Base-by-base conservation (phyloP, 2,888 invertebrate species). In the Ethmia dodecea region DNA sequence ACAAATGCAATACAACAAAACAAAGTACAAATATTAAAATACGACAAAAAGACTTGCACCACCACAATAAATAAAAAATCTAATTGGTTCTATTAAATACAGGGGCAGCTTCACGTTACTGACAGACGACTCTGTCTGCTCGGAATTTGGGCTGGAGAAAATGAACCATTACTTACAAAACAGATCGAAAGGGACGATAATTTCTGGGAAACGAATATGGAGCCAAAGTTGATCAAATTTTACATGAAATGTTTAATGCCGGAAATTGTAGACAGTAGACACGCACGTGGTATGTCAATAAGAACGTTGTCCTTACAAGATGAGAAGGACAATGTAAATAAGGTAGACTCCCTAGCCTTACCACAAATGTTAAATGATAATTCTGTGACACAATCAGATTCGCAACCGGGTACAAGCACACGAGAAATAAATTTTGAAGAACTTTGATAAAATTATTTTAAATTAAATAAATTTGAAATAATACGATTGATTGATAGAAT, bases 31-130 rank as follows among this genome's bases (percentile, higher is more conserved):
- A 31, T 37, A 9, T 18, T 22, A 11, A 33, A 38, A 37, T 34
- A 20, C 11, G n/a, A 35, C 28, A 28, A 28, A n/a, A 5, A 24
- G 5, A 24, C 24, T 4, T 18, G 18, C 18, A 8, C 18, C 8
- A 18, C 5, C 18, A 18, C 18, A 8, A 24, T 41, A n/a, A 45
- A 45, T 20, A 35, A 31, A 43, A 40, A 33, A 13, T 11, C 14
- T 12, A 32, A 33, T 28, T 45, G 45, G 42, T 43, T 26, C 13
- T 43, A 33, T 10, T 41, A 43, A 39, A 28, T 43, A 11, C 45
- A 49, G 16, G 44, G 45, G 1, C 45, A 46, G 20, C 25, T 46
- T 2, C 49, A 42, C 27, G 37, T 49, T 6, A 42, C 43, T 2
- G 28, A 25, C 28, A 30, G 37, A 31, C 1, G 14, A 26, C 9